Conservation (phyloP, 2,113 vertebrate genomes). For the Semicossyphus pulcher region DNA sequence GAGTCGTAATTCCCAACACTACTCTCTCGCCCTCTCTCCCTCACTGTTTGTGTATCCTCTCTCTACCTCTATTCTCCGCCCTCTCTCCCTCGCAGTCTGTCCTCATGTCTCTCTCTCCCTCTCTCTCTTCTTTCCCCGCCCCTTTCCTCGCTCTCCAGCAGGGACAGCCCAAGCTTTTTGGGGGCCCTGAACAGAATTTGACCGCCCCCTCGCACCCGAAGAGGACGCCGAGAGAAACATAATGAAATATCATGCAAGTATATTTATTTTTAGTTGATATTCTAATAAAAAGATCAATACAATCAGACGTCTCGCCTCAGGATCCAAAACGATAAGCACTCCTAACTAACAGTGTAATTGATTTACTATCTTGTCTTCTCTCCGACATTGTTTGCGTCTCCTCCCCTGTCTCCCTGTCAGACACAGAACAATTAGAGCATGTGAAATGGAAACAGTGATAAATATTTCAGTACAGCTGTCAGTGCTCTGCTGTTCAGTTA, state of each 20-base stretch:
- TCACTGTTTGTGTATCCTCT: constrained; percentile 5
- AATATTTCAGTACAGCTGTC: constrained; percentile 57
- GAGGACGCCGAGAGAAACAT: no score
- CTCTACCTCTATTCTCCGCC: constrained; percentile 25
- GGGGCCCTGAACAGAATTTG: not conserved
- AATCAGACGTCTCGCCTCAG: no score
- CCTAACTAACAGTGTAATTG: not conserved
- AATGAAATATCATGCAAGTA: no score
- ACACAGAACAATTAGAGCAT: constrained; percentile 52
- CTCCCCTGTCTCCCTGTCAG: not conserved
- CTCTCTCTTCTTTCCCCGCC: constrained; percentile 22
- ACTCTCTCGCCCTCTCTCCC: constrained; percentile 32
- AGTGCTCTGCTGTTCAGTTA: constrained; percentile 10
- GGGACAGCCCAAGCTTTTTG: constrained; percentile 1
- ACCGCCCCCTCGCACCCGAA: no score
- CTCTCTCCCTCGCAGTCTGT: constrained; percentile 6
- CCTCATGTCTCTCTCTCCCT: constrained; percentile 9
- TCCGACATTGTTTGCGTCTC: not conserved
- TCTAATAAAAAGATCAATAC: no score
- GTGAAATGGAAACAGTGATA: constrained; percentile 52
- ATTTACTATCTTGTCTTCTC: not conserved
- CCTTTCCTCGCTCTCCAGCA: not conserved
- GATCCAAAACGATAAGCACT: no score
- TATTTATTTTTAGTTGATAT: no score
- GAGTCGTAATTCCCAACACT: no score